Evolutionary conservation across 1,140 invertebrate species (phyloP), one percentile per base, ranked within the genome.

Genomic region (Bacillus rossius): DNA sequence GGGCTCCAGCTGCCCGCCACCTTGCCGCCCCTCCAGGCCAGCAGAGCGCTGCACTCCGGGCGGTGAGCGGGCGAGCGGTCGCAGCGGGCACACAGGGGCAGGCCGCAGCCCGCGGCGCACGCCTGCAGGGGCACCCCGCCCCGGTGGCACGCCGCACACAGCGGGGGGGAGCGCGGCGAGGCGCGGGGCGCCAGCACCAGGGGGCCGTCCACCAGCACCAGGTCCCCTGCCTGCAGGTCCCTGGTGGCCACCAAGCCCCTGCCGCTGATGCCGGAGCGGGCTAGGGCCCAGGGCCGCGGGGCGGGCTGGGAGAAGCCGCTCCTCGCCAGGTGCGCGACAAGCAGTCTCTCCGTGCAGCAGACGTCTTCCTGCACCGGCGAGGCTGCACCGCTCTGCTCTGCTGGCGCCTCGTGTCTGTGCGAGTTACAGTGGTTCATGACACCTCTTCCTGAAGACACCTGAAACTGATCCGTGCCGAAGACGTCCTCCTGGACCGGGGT

Each of bases 121-220:
- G 73, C 67, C 34, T 75, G 73, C 1, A 77, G 67, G 2, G 19
- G 20, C 1, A 23, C 47, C 1, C 8, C 23, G 5, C 19, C 43
- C 14, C 19, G 5, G 58, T 76, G 78, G 65, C 84, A 87, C 48
- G 73, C 74, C 2, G 79, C 73, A 62, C 80, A 84, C 68, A 78
- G 78, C 56, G 73, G 71, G 41, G 67, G 70, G 55, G 63, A 61
- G 58, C 73, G 65, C 29, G 70, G 77, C 62, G 77, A 74, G 4
- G 86, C 85, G 0, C 51, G 48, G 3, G 67, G 64, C 0, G 87
- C 87, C 25, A 81, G 66, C 14, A 89, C 73, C 2, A 89, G 64
- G 0, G 87, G 82, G 41, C 70, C 73, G 68, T 90, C 87, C 1
- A 79, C 72, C 62, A 86, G 86, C 13, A 91, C 79, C 25, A 85